phyloP scores from a whole-genome alignment of 2,113 vertebrate species.

The Hemicordylus capensis region DNA sequence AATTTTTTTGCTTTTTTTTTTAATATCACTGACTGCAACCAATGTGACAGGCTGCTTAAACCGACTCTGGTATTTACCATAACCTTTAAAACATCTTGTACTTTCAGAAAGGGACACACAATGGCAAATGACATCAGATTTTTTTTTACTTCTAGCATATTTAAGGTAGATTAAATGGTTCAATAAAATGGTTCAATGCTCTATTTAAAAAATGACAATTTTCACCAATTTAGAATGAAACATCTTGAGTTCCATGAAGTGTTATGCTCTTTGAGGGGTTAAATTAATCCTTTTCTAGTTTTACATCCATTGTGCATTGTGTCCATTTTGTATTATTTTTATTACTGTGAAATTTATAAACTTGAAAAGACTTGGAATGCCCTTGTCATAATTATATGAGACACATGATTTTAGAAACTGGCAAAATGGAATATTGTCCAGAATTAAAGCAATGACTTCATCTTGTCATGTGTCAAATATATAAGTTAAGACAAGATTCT shows the following conservation, averaged over 20 bases:
- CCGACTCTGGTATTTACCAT: neutral
- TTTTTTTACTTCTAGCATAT: neutral
- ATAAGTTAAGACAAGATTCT: neutral
- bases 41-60: neutral
- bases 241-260: neutral
- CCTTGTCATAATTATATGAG: neutral
- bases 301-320: rapidly evolving
- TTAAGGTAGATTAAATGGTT: rapidly evolving
- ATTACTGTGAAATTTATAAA: neutral
- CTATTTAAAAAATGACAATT: neutral
- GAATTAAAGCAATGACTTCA: neutral
- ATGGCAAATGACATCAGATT: rapidly evolving
- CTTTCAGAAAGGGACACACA: neutral
- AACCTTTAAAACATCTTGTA: neutral
- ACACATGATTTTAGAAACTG: neutral
- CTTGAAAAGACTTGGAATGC: neutral
- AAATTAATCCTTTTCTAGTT: neutral
- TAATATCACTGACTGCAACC: neutral
- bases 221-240: neutral
- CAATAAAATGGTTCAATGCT: neutral
- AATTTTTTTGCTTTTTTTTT: neutral
- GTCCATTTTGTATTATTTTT: neutral
- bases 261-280: neutral
- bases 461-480: too few relatives aligned
- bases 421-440: neutral